Evolutionary conservation across 2,888 invertebrate genomes (phyloP).

Genomic region (Epirrhoe tristata): DNA sequence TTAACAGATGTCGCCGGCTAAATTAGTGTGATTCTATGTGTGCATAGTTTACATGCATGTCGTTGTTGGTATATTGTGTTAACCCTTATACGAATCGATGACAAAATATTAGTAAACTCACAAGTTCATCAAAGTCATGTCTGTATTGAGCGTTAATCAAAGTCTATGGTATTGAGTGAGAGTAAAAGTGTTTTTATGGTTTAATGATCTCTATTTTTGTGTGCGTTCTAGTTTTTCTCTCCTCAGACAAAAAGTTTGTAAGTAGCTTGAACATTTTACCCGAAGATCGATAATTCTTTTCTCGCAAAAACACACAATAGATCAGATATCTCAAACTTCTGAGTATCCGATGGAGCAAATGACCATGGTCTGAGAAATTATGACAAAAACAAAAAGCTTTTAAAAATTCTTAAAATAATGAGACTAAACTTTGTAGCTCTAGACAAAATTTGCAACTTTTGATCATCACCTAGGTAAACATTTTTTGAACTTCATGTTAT

Average conservation of each 20-base stretch:
- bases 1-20: constrained; percentile 59
- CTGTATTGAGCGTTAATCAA: no score
- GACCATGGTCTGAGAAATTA: constrained; percentile 55
- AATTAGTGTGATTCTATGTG: constrained; percentile 46
- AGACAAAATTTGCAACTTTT: not conserved
- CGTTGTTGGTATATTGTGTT: not conserved
- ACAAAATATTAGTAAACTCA: no score
- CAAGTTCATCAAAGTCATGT: no score
- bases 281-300: not conserved
- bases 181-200: no score
- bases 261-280: not conserved
- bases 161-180: no score
- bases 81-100: not conserved
- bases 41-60: constrained; percentile 26
- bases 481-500: constrained; percentile 20
- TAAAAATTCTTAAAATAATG: constrained; percentile 47
- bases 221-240: no score
- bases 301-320: constrained; percentile 47
- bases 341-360: constrained; percentile 50
- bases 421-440: not conserved
- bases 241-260: not conserved
- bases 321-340: constrained; percentile 56
- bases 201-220: no score
- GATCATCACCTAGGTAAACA: not conserved
- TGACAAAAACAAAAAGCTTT: constrained; percentile 59